A percentile compares a stretch with the other conserved stretches of the same genome.
These are phyloP conservation scores for Heterotilapia buettikoferi DNA, from an alignment of 2,113 vertebrate species.

Conservation along the genomic window DNA sequence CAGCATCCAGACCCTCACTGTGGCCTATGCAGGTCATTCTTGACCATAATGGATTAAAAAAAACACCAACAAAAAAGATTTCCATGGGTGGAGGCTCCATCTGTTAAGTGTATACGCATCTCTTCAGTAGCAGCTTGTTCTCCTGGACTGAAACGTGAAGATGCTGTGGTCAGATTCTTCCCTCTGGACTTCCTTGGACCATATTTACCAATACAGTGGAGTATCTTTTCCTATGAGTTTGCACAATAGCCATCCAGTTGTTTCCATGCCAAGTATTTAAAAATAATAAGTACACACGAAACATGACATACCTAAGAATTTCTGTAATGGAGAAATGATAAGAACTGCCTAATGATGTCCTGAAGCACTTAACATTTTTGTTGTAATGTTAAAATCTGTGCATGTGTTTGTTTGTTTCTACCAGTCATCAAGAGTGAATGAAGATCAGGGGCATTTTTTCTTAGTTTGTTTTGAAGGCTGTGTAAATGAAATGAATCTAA, in stretches of 20 bases:
- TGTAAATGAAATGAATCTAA: not conserved
- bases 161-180: not conserved
- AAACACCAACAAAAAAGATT: not conserved
- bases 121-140: not conserved
- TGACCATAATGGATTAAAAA: not conserved
- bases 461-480: not conserved
- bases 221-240: not conserved
- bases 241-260: conserved; percentile 13
- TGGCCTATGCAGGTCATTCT: conserved; percentile 5
- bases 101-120: not conserved
- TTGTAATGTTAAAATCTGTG: not conserved
- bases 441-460: not conserved
- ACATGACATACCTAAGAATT: not conserved
- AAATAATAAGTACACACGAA: not conserved
- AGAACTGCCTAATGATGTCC: not conserved
- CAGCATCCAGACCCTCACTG: not conserved
- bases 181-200: not conserved
- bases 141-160: not conserved
- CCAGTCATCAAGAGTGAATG: not conserved
- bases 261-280: conserved; percentile 39
- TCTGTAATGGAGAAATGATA: not conserved
- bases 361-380: not conserved
- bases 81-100: not conserved
- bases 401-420: not conserved
- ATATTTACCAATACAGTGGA: not conserved